phyloP scores from a whole-genome alignment of 2,888 invertebrate species.

The Xestia rhomboidea region DNA sequence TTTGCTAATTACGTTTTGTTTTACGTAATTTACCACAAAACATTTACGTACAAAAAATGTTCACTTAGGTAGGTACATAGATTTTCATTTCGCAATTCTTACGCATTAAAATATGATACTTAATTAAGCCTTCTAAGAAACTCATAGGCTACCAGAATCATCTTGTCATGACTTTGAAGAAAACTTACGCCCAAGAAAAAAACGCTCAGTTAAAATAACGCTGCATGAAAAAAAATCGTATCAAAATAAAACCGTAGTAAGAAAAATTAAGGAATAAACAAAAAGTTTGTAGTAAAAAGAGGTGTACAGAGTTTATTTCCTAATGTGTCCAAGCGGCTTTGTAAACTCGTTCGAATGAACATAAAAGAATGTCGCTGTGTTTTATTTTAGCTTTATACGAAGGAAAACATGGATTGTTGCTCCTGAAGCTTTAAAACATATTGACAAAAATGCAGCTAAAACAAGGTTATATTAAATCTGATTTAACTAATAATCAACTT shows the following conservation, averaged over 20 bases:
- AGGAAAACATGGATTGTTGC: constrained; percentile 67
- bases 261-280: constrained; percentile 18
- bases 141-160: neutral
- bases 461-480: constrained; percentile 54
- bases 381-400: constrained; percentile 63
- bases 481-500: constrained; percentile 35
- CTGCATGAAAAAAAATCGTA: constrained; percentile 16
- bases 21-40: neutral
- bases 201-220: constrained; percentile 2
- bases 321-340: constrained; percentile 37
- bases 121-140: neutral
- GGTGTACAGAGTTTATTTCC: constrained; percentile 36
- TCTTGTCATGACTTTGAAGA: neutral
- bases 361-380: constrained; percentile 46
- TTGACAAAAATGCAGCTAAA: constrained; percentile 64
- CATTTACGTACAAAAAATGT: neutral
- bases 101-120: neutral
- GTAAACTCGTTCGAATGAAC: constrained; percentile 41
- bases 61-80: neutral
- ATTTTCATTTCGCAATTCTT: neutral
- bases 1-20: constrained; percentile 33
- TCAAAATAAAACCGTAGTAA: constrained; percentile 10
- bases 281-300: constrained; percentile 11
- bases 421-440: constrained; percentile 67
- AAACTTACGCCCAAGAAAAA: neutral